Base-by-base conservation (phyloP, 2,797 vertebrate species). In the Microchirus variegatus region DNA sequence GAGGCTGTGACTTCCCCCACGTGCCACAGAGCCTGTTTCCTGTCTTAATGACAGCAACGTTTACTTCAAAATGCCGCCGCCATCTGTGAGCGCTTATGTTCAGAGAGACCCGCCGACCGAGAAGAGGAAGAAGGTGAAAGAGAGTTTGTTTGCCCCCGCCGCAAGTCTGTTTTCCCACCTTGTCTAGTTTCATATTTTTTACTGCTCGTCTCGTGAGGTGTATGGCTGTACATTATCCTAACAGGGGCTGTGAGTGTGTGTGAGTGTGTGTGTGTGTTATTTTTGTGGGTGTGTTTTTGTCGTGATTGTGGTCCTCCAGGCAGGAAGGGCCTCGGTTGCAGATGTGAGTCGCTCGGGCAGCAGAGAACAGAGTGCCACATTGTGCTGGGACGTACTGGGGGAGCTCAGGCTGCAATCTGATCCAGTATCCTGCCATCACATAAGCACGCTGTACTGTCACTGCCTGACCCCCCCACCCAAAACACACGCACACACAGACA, bases 351-450 rank as follows among this genome's bases (percentile, higher is more conserved):
- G 64, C 60, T 61, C 67, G 51, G 79, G 63, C 74, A 55, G 78
- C 46, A 0, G 40, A 70, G 77, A 88, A 93, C 90, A 90, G 86
- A 90, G 87, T 60, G 48, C 12, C 77, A 83, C 89, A 91, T 92
- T 93, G 92, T 93, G 65, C 80, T 72, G 78, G 80, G 52, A 52
- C 80, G 19, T 56, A 47, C 80, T 78, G 80, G 78, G 78, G 72
- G 63, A 69, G 78, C 77, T 76, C 22, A 17, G 61, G 52, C 70
- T 87, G 90, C 80, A 90, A 92, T 77, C 71, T 59, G 90, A 93
- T 90, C 88, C 80, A 82, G 75, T 65, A 73, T 78, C 84, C 82
- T 81, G 67, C 81, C 82, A 83, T 84, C 81, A 75, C 77, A 84
- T 70, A 73, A 82, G 72, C 81, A 55, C 18, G 43, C 84, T 82